These are phyloP conservation scores for Meriones unguiculatus DNA, from an alignment of 2,113 vertebrate species.

Conservation along the genomic window DNA sequence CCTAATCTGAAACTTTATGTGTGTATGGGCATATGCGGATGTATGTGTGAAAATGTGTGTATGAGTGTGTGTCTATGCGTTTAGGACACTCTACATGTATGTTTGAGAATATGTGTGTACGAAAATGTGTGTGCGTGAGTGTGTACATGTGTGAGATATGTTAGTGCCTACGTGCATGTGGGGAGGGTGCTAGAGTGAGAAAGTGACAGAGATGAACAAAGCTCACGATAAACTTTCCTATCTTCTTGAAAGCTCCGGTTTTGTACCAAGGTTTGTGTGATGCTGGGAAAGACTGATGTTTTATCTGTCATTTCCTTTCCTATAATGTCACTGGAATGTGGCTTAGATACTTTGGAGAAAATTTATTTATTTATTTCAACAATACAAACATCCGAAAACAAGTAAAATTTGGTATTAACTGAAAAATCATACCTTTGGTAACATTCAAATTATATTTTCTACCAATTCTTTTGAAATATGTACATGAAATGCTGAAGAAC, in stretches of 20 bases:
- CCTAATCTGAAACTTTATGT: background rate
- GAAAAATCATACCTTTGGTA: background rate
- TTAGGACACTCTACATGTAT: background rate
- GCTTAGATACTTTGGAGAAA: slow-evolving; percentile 17
- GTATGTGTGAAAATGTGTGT: background rate
- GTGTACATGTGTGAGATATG: background rate
- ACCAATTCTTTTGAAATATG: slow-evolving; percentile 14
- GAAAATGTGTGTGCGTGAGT: background rate
- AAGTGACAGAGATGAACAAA: background rate
- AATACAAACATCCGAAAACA: background rate
- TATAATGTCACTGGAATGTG: slow-evolving; percentile 12
- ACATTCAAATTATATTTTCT: slow-evolving; percentile 37
- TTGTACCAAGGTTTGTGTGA: slow-evolving; percentile 21
- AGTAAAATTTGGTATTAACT: background rate
- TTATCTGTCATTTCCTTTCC: slow-evolving; percentile 1
- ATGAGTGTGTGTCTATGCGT: background rate
- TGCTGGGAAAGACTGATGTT: background rate
- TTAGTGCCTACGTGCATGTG: too few species aligned
- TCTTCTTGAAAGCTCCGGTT: background rate
- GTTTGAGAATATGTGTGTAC: too few species aligned
- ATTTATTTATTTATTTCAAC: background rate
- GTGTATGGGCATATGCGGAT: too few species aligned
- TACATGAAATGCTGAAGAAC: slow-evolving; percentile 58
- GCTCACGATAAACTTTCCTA: background rate
- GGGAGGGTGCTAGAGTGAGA: too few species aligned